Conservation (phyloP, 2,888 invertebrate genomes). For the Cybosia mesomella region DNA sequence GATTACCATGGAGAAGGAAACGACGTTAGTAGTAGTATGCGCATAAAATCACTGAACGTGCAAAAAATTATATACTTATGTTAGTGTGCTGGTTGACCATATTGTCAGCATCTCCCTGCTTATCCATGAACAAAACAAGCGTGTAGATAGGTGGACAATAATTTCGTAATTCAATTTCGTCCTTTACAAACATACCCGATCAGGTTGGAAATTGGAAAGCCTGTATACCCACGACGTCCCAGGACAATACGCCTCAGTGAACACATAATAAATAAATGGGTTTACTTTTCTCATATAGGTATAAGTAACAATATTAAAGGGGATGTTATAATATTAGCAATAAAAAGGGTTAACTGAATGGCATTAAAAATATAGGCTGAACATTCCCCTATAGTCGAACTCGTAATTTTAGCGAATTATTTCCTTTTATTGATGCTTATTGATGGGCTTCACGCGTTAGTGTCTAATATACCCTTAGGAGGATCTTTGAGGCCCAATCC, state of each 20-base stretch:
- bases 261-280: slow-evolving; percentile 23
- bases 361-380: slow-evolving; percentile 13
- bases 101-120: not conserved
- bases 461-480: too few relatives aligned
- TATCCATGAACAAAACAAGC: slow-evolving; percentile 1
- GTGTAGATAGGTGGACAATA: slow-evolving; percentile 13
- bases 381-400: not conserved
- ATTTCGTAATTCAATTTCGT: slow-evolving; percentile 23
- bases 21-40: too few relatives aligned
- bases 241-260: slow-evolving; percentile 18
- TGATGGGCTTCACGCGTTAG: too few relatives aligned
- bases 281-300: slow-evolving; percentile 19
- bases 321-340: not conserved
- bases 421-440: too few relatives aligned
- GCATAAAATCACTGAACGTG: not conserved
- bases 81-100: not conserved
- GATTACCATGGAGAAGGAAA: too few relatives aligned
- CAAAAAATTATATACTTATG: not conserved
- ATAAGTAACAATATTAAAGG: slow-evolving; percentile 8
- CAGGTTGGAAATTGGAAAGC: slow-evolving; percentile 25
- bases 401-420: too few relatives aligned
- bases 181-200: slow-evolving; percentile 27
- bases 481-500: too few relatives aligned
- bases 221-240: slow-evolving; percentile 10
- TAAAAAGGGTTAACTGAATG: not conserved